Conservation (phyloP, 2,888 invertebrate species). For the Thecophora atra region DNA sequence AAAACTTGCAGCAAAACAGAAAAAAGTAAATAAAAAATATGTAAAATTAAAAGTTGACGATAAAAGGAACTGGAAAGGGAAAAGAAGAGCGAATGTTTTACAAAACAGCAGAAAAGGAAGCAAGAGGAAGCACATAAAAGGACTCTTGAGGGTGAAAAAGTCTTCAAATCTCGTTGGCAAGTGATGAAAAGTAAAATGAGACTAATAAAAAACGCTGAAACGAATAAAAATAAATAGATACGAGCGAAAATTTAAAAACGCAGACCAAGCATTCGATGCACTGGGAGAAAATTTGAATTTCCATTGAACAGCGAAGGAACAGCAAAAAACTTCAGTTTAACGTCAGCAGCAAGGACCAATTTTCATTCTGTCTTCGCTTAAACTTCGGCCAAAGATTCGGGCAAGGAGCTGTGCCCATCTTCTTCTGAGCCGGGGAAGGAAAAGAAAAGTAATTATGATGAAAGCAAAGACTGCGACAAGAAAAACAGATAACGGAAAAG, state of each 20-base stretch:
- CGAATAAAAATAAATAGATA: constrained; percentile 31
- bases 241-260: constrained; percentile 28
- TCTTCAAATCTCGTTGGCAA: constrained; percentile 33
- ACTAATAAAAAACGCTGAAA: constrained; percentile 35
- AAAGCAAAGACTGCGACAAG: background rate
- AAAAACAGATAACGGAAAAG: background rate
- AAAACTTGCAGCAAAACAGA: constrained; percentile 21
- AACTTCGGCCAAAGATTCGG: too few species aligned
- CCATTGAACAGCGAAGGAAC: too few species aligned
- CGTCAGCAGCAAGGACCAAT: too few species aligned
- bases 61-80: constrained; percentile 56
- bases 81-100: constrained; percentile 31
- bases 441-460: background rate
- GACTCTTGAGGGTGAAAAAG: constrained; percentile 30
- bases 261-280: constrained; percentile 28
- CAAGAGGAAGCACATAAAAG: constrained; percentile 21
- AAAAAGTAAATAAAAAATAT: constrained; percentile 38
- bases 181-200: constrained; percentile 23
- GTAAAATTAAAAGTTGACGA: constrained; percentile 56
- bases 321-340: too few species aligned
- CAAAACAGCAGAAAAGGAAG: constrained; percentile 24
- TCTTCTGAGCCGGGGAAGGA: too few species aligned
- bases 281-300: constrained; percentile 17
- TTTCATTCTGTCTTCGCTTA: too few species aligned
- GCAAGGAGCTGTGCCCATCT: too few species aligned